A percentile compares a stretch with the other conserved stretches of the same genome.
phyloP scores from a whole-genome alignment of 2,797 vertebrate species.

The Xenops minutus region DNA sequence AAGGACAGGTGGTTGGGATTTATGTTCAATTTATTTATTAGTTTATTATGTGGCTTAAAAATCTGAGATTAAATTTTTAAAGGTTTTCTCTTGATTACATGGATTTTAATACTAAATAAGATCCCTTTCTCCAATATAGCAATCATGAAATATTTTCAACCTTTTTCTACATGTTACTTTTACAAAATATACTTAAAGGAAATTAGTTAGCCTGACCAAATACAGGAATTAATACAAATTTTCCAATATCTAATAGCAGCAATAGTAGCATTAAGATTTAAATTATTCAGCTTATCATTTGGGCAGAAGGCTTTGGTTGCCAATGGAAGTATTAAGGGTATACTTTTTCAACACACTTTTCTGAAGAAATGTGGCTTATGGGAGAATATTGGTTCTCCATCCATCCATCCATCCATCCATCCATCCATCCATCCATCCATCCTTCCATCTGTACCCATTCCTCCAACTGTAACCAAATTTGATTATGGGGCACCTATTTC shows the following conservation, averaged over 20 bases:
- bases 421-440: background rate
- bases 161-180: background rate
- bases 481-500: background rate
- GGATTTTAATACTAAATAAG: background rate
- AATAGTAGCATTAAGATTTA: background rate
- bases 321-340: background rate
- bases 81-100: background rate
- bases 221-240: background rate
- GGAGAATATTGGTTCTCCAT: background rate
- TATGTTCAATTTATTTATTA: constrained; percentile 15
- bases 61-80: background rate
- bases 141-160: background rate
- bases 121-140: background rate
- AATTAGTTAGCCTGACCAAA: background rate
- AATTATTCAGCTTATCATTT: background rate
- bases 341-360: background rate
- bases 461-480: background rate
- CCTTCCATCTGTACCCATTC: background rate
- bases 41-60: background rate
- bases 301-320: background rate
- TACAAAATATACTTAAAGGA: background rate
- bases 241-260: background rate
- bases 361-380: background rate
- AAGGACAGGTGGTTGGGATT: constrained; percentile 14
- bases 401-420: background rate